Evolutionary conservation across 2,113 vertebrate species (phyloP), one percentile per base, ranked within the genome.

Genomic region (Atlantisia rogersi): DNA sequence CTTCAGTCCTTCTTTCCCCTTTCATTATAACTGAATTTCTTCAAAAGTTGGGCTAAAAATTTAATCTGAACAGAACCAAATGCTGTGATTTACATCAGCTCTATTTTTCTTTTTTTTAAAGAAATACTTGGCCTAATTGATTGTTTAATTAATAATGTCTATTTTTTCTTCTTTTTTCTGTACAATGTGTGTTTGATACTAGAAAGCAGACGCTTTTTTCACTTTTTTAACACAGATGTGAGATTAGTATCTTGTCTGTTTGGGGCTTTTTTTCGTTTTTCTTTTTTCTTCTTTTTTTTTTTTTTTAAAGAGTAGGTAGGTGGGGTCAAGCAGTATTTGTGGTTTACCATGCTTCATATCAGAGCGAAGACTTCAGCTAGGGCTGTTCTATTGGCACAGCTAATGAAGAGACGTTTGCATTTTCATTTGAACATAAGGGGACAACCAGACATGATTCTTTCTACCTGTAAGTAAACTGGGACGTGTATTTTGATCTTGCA

Each of bases 401-500:
- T 58, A 89, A 69, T 60, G 75, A 92, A 68, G 58, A 70, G 87
- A 88, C 32, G 65, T 32, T 93, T 69, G n/a, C 26, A 68, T 81
- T 65, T 81, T 59, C 55, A 18, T 60, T 74, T 94, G 64, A 79
- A 35, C 70, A 15, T 37, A 75, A 60, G 73, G 0, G 2, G 65
- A 79, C 50, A 82, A 32, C 50, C 40, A 75, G 85, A 80, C 81
- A 98, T 98, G 98, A 98, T 96, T 62, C 97, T 98, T 81, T 98
- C 98, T 78, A 97, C 98, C 55, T 97, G 97, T 98, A 90, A 98
- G 98, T 98, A 98, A 92, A 70, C 59, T 50, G 59, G 40, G 44
- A 31, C 3, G 0, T 1, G 0, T 75, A 31, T 86, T 77, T 81
- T 60, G 24, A 53, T 67, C 6, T 83, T 95, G 37, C 20, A 63